These are phyloP conservation scores for Cliona cf. orientalis DNA, from an alignment of 37 sponge, comb jelly and placozoan species.

Conservation along the genomic window DNA sequence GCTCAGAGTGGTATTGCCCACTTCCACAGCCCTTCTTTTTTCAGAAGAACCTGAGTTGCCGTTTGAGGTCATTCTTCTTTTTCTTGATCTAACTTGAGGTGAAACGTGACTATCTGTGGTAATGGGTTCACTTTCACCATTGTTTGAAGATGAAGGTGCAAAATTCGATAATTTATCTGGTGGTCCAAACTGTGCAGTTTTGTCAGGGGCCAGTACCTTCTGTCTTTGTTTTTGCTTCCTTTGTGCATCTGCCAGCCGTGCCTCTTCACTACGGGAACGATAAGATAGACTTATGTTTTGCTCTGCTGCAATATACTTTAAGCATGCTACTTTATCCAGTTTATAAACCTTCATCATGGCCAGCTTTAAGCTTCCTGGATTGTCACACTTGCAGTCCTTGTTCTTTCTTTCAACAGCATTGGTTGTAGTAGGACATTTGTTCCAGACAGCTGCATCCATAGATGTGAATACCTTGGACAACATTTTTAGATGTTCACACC, in stretches of 20 bases:
- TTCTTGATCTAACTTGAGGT: background rate
- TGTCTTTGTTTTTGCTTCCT: background rate
- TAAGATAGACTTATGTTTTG: conserved; percentile 15
- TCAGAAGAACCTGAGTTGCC: background rate
- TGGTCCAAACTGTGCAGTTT: conserved; percentile 8
- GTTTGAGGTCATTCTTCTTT: background rate
- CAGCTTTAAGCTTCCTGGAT: conserved; percentile 6
- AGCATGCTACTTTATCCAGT: conserved; percentile 29
- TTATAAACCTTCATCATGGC: conserved; percentile 33
- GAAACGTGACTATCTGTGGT: too few relatives aligned
- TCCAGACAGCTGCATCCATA: conserved; percentile 11
- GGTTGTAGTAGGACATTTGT: conserved; percentile 13
- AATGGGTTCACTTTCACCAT: too few relatives aligned
- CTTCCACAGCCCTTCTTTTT: background rate
- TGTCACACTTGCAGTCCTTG: conserved; percentile 24
- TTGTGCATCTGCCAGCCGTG: background rate
- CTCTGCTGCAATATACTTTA: conserved; percentile 31
- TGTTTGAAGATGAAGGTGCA: background rate
- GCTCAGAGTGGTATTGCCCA: background rate
- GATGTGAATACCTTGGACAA: background rate
- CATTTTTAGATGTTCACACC: conserved; percentile 6
- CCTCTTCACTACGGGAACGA: conserved; percentile 12
- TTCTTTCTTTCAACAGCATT: conserved; percentile 41
- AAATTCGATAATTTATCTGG: conserved; percentile 8
- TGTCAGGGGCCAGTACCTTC: conserved; percentile 1